Evolutionary conservation across 2,113 vertebrate species (phyloP).

Genomic region (Paramisgurnus dabryanus): DNA sequence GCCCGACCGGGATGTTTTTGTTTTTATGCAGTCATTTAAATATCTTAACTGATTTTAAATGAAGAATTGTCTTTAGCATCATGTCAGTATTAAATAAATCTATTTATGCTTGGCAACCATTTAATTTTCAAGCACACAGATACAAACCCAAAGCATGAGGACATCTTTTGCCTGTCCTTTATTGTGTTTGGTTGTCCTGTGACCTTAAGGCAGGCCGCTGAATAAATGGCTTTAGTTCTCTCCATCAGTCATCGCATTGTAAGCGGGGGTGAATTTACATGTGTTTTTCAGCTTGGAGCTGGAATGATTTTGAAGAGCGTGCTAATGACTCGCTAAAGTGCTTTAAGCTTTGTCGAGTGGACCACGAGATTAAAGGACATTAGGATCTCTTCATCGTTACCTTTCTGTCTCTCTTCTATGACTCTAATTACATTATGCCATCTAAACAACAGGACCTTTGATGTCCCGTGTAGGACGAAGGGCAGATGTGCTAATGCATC

Average conservation of each 20-base stretch:
- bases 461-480: background rate
- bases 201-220: background rate
- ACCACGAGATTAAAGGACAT: constrained; percentile 25
- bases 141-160: too few species aligned
- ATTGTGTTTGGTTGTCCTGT: constrained; percentile 20
- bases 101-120: background rate
- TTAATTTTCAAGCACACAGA: background rate
- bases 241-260: constrained; percentile 4
- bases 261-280: background rate
- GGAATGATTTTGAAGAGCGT: constrained; percentile 21
- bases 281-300: constrained; percentile 1
- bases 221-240: background rate
- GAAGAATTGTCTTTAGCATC: too few species aligned
- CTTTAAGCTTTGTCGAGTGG: constrained; percentile 31
- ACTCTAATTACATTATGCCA: constrained; percentile 5
- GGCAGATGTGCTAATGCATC: constrained; percentile 18
- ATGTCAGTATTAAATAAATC: too few species aligned
- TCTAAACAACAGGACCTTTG: background rate
- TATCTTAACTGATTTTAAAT: too few species aligned
- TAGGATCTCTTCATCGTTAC: background rate
- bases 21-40: too few species aligned
- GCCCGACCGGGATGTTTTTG: too few species aligned
- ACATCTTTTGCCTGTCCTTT: constrained; percentile 2
- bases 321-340: constrained; percentile 29
- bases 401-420: background rate